Base-by-base conservation (phyloP, 2,797 vertebrate genomes). In the Ctenochaetus hawaiiensis region DNA sequence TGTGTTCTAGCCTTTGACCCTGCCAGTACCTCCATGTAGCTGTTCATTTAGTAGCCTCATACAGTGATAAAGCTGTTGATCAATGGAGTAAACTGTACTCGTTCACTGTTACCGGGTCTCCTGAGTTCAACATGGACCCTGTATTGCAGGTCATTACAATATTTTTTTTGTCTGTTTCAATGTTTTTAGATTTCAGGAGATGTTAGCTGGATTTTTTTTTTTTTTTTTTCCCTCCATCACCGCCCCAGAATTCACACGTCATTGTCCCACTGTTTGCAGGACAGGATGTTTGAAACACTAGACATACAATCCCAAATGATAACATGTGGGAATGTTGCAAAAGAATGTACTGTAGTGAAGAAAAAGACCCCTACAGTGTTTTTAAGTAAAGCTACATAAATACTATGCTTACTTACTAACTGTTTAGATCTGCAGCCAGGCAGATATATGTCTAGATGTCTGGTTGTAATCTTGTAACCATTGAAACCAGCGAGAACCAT, bases 271-370 rank as follows among this genome's bases (percentile, higher is more conserved):
- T 60, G 5, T 9, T 68, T 30, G 58, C 22, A 71, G 84, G 67
- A 69, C 78, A 77, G 82, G 81, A 89, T 85, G 84, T 84, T 78
- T 81, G 68, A 82, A 91, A 92, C 90, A 91, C 87, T 89, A 91
- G 88, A 89, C 79, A 61, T 22, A 57, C 59, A 57, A 64, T 70
- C 75, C 66, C 75, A 84, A 82, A 88, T 75, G 80, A 67, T 78
- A 78, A 82, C 89, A 92, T 77, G 87, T 91, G 91, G 85, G 90
- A 90, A 92, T 82, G 87, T 78, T 89, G 82, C 23, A 45, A 84
- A 34, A 84, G 80, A 90, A 86, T 83, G 86, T 59, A 80, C 77
- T 79, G 88, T 67, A 81, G 78, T 64, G 54, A 75, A 39, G 75
- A 66, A 86, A 80, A 79, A 44, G 37, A 72, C 69, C 78, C 85